phyloP scores from a whole-genome alignment of 2,113 vertebrate species.

The Anoura caudifer region DNA sequence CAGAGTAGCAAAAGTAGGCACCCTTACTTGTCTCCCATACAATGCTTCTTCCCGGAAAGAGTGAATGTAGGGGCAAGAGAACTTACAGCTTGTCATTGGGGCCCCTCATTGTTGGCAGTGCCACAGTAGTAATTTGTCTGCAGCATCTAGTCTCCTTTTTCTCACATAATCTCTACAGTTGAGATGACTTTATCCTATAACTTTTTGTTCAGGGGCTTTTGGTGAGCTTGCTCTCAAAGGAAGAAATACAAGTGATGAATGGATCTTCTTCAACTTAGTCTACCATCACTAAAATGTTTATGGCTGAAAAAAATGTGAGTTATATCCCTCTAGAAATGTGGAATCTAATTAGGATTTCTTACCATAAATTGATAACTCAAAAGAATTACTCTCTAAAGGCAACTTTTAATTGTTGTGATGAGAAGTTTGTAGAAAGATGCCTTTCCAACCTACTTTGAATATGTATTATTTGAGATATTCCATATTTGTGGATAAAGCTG shows the following conservation, averaged over 20 bases:
- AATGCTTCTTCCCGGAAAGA: background rate
- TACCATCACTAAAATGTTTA: background rate
- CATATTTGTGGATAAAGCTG: background rate
- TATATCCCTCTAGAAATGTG: background rate
- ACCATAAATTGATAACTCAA: background rate
- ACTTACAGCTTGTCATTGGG: background rate
- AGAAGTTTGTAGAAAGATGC: background rate
- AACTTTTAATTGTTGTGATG: background rate
- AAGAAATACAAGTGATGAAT: background rate
- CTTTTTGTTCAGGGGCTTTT: background rate
- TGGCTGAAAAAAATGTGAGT: background rate
- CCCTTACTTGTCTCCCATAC: background rate
- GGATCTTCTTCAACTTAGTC: background rate
- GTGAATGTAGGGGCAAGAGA: background rate
- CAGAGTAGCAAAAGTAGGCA: background rate
- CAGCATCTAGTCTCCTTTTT: background rate
- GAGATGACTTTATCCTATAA: background rate
- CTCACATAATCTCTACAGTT: background rate
- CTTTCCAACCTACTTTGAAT: background rate
- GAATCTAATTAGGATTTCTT: background rate
- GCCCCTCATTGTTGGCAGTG: accelerated
- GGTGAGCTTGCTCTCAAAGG: background rate
- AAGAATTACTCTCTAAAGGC: background rate
- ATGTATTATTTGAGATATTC: background rate
- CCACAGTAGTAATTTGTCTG: accelerated